Conservation (phyloP, 2,888 invertebrate genomes). For the Myathropa florea region DNA sequence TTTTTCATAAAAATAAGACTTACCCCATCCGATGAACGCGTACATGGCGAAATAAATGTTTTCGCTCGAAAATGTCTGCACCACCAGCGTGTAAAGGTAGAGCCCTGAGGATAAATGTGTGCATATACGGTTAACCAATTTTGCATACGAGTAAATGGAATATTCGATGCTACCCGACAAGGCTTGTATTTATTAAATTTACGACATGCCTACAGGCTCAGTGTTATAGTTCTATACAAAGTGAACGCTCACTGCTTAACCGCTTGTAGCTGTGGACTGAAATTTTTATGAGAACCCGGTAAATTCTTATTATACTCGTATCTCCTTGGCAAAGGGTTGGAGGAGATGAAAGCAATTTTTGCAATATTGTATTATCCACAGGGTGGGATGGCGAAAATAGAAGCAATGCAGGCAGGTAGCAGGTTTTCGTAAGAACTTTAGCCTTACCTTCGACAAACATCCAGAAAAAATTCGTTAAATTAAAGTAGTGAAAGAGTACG, state of each 20-base stretch:
- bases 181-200: constrained; percentile 29
- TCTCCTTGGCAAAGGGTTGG: neutral
- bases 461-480: constrained; percentile 98
- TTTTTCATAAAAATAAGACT: constrained; percentile 79
- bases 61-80: constrained; percentile 92
- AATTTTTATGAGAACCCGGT: neutral
- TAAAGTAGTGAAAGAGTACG: constrained; percentile 93
- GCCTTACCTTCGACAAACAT: constrained; percentile 96
- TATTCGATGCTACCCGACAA: neutral
- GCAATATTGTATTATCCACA: constrained; percentile 4
- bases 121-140: neutral
- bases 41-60: constrained; percentile 91
- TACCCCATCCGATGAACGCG: constrained; percentile 93
- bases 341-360: constrained; percentile 8
- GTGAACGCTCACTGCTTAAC: constrained; percentile 13
- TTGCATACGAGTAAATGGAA: neutral
- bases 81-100: constrained; percentile 92
- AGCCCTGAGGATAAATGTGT: constrained; percentile 82
- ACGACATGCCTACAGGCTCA: constrained; percentile 14
- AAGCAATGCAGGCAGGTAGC: neutral
- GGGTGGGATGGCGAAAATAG: neutral
- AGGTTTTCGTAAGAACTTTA: neutral
- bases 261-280: neutral
- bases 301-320: constrained; percentile 16
- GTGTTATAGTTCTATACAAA: constrained; percentile 29